Base-by-base conservation (phyloP, 2,888 invertebrate genomes). In the Amphiduros pacificus region DNA sequence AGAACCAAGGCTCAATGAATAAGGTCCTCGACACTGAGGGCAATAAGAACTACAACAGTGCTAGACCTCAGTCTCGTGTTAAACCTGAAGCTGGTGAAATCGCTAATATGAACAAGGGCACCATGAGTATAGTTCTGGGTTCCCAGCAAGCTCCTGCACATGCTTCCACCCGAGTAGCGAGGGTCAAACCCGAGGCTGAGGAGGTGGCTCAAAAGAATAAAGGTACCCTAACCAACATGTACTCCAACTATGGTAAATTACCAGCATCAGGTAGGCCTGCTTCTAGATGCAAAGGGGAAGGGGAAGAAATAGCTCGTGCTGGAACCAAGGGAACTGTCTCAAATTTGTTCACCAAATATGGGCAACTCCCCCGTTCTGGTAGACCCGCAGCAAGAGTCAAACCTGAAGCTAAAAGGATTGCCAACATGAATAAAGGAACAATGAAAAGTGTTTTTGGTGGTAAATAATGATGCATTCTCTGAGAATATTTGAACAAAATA, bases 161-260 rank as follows among this genome's bases (percentile, higher is more conserved):
- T 22, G 20, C 40, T 9, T 40, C 26, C 24, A n/a, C 24, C 6
- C 55, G 58, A 2, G 64, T 50, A 2, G 49, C 55, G 14, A 54
- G 64, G 44, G 65, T 67, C 4, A 53, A 49, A 26, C 62, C 60
- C 9, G 67, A 67, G 44, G 67, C 65, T 3, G 40, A 61, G 32
- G 65, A 59, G 31, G 56, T 24, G 27, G 60, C 60, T 40, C 44
- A 22, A 17, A 60, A 60, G 36, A 61, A 61, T 32, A 40, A 32
- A 24, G 67, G 67, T 14, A 62, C 60, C 17, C 51, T 64, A 28
- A 44, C 53, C 14, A 22, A 62, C 20, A 27, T 62, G 9, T 28
- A 48, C 24, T 9, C 14, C 17, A 64, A 64, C 54, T 66, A 64
- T 41, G 66, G 66, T 27, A 50, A 55, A 11, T 26, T 53, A 17